phyloP scores from a whole-genome alignment of 2,888 invertebrate species.

The Rotaria magnacalcarata region DNA sequence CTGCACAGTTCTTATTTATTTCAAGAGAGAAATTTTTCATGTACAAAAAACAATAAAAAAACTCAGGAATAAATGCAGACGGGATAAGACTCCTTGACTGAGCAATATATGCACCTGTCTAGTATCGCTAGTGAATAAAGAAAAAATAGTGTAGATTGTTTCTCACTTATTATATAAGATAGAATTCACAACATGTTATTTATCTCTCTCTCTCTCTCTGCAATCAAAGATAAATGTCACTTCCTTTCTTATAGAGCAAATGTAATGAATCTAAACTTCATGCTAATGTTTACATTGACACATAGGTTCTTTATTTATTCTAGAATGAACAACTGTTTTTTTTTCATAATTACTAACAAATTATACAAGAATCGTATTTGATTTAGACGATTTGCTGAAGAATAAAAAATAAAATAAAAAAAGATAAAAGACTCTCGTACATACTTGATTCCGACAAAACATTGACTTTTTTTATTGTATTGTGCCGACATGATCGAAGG shows the following conservation, averaged over 20 bases:
- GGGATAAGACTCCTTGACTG: background rate
- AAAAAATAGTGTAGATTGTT: background rate
- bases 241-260: background rate
- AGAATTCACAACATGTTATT: background rate
- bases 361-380: too few relatives aligned
- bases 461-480: background rate
- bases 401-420: background rate
- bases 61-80: background rate
- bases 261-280: slow-evolving; percentile 15
- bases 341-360: too few relatives aligned
- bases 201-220: background rate
- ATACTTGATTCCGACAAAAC: background rate
- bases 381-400: too few relatives aligned
- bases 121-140: background rate
- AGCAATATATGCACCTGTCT: slow-evolving; percentile 10
- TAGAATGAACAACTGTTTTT: background rate
- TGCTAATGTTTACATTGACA: background rate
- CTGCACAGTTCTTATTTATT: too few relatives aligned
- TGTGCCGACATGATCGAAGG: background rate
- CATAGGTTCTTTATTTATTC: background rate
- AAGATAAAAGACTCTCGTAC: background rate
- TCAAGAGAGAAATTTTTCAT: too few relatives aligned
- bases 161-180: slow-evolving; percentile 31
- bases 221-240: slow-evolving; percentile 8
- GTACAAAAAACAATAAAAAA: too few relatives aligned